These are phyloP conservation scores for Chrysopilus asiliformis DNA, from an alignment of 2,888 invertebrate species.

Conservation along the genomic window DNA sequence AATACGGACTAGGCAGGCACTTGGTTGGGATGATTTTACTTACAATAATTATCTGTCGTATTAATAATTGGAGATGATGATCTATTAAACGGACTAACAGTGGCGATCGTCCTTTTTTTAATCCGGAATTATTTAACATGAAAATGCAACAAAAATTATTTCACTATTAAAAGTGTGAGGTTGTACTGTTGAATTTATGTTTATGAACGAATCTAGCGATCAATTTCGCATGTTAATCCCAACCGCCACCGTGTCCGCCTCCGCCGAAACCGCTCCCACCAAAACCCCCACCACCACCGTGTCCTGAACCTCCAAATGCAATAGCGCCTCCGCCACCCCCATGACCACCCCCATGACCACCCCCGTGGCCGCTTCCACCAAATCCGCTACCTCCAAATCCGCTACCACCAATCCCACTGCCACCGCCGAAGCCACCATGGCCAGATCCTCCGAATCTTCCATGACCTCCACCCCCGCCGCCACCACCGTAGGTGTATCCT, in stretches of 20 bases:
- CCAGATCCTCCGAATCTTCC: conserved; percentile 50
- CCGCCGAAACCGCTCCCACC: not conserved
- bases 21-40: too few relatives aligned
- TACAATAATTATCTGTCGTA: too few relatives aligned
- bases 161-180: too few relatives aligned
- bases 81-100: too few relatives aligned
- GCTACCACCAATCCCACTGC: conserved; percentile 25
- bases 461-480: conserved; percentile 25
- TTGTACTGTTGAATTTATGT: too few relatives aligned
- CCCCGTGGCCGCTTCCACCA: not conserved
- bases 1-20: too few relatives aligned
- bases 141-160: too few relatives aligned
- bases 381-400: not conserved
- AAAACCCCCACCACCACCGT: conserved; percentile 22
- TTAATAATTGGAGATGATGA: too few relatives aligned
- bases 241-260: not conserved
- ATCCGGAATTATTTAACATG: too few relatives aligned
- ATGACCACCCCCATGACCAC: conserved; percentile 30
- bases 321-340: conserved; percentile 47
- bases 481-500: conserved; percentile 32
- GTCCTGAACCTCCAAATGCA: conserved; percentile 23
- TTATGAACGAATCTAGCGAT: too few relatives aligned
- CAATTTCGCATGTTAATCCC: too few relatives aligned
- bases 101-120: too few relatives aligned
- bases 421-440: conserved; percentile 28